These are phyloP conservation scores for Lagorchestes hirsutus DNA, from an alignment of 2,797 vertebrate species.

Conservation along the genomic window DNA sequence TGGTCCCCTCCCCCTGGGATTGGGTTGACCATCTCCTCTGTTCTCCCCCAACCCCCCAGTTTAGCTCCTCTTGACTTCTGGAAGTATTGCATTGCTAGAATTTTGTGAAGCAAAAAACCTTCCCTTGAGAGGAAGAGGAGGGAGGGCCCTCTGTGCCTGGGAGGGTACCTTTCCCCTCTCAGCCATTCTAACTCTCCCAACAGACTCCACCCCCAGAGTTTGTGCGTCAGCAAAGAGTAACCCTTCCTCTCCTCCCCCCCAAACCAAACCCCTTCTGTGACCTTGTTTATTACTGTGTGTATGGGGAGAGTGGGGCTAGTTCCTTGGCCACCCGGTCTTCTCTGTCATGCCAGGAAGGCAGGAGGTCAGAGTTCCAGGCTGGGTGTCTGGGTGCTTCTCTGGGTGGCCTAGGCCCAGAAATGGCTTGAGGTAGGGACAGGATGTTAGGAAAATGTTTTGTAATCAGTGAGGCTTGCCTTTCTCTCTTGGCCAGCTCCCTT, in stretches of 20 bases:
- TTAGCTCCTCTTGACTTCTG: not conserved
- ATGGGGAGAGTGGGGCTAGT: not conserved
- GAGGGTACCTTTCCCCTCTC: constrained; percentile 1
- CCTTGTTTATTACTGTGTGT: not conserved
- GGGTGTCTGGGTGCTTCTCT: not conserved
- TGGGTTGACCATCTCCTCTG: not conserved
- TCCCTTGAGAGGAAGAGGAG: constrained; percentile 10
- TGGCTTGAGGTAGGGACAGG: constrained; percentile 67
- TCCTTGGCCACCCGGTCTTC: not conserved
- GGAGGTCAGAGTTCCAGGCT: not conserved
- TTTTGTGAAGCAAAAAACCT: constrained; percentile 12
- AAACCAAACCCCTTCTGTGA: not conserved
- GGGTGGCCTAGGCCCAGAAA: not conserved
- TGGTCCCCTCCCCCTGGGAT: not conserved
- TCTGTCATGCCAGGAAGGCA: not conserved
- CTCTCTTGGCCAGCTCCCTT: constrained; percentile 27
- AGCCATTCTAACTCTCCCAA: not conserved
- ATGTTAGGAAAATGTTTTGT: constrained; percentile 73
- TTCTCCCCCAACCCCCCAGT: not conserved
- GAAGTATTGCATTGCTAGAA: not conserved
- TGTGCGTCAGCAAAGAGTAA: not conserved
- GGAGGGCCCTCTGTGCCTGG: constrained; percentile 12
- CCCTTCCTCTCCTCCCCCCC: no score
- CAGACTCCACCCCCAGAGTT: not conserved
- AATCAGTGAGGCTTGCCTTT: constrained; percentile 7